Evolutionary conservation across 2,888 invertebrate species (phyloP).

Genomic region (Charanyca ferruginea): DNA sequence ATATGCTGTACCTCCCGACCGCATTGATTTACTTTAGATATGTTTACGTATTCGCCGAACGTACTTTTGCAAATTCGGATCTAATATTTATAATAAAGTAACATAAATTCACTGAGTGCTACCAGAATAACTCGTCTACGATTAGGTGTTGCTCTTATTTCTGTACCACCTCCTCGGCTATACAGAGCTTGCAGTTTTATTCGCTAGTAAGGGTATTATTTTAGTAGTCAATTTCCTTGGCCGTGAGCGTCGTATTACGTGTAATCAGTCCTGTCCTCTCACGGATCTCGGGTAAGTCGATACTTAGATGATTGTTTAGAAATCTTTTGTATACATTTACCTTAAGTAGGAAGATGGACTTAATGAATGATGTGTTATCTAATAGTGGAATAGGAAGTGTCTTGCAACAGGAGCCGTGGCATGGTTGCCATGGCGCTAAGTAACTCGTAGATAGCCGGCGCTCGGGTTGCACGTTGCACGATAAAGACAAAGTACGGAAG

Average conservation of each 20-base stretch:
- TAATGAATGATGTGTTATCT: constrained; percentile 45
- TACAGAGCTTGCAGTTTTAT: constrained; percentile 60
- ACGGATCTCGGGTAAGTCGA: constrained; percentile 71
- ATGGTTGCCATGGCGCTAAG: constrained; percentile 79
- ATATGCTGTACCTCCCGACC: constrained; percentile 72
- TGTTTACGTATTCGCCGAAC: constrained; percentile 84
- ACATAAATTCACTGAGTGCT: constrained; percentile 73
- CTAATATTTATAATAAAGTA: constrained; percentile 79
- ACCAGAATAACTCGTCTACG: constrained; percentile 72
- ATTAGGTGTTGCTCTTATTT: constrained; percentile 68
- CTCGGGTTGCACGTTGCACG: constrained; percentile 56
- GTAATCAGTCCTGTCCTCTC: constrained; percentile 60
- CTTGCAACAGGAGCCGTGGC: constrained; percentile 66
- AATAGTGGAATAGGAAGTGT: constrained; percentile 65
- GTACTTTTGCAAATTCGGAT: constrained; percentile 80
- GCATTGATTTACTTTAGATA: constrained; percentile 86
- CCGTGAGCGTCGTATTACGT: constrained; percentile 66
- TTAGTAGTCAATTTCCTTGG: constrained; percentile 60
- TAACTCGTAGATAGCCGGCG: constrained; percentile 35
- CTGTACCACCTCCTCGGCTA: constrained; percentile 58
- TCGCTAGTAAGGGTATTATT: constrained; percentile 60
- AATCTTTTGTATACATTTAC: constrained; percentile 34
- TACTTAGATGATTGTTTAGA: constrained; percentile 56
- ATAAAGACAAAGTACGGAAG: constrained; percentile 62
- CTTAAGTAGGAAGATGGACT: constrained; percentile 18